Percentiles rank a stretch among this genome's conserved stretches.
Evolutionary conservation across 2,113 vertebrate species (phyloP).

Genomic region (Erythrocebus patas): DNA sequence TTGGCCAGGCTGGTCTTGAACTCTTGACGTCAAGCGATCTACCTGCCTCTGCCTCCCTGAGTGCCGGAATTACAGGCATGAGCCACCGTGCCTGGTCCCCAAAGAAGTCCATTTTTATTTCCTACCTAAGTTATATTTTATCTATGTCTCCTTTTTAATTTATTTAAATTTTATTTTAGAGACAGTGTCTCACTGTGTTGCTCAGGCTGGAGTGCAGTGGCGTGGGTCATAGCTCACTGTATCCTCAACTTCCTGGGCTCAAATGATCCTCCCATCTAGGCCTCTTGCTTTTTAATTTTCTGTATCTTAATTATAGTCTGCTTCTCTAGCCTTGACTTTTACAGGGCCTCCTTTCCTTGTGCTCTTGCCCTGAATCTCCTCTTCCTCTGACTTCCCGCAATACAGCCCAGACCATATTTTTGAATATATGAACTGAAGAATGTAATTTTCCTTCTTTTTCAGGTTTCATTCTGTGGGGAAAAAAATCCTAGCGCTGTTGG

Average conservation of each 20-base stretch:
- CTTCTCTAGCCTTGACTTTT: background rate
- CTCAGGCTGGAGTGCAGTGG: no score
- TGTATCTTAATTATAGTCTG: background rate
- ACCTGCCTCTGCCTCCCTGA: no score
- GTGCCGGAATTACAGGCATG: no score
- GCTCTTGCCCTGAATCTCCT: background rate
- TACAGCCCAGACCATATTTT: background rate
- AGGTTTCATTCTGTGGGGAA: background rate
- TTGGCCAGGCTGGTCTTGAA: no score
- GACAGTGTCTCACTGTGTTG: no score
- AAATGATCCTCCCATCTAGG: no score
- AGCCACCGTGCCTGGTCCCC: no score
- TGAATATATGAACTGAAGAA: background rate
- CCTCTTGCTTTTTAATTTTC: background rate
- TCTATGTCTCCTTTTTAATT: background rate
- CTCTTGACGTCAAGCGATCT: no score
- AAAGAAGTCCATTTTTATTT: background rate
- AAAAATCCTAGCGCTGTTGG: background rate
- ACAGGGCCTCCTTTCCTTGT: background rate
- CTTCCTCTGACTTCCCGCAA: background rate
- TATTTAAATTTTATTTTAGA: no score
- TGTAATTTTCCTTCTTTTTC: slow-evolving; percentile 11
- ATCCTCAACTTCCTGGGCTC: no score
- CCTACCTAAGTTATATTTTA: background rate
- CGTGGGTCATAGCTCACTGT: no score